Conservation (phyloP, 2,888 invertebrate species). For the Andrena bucephala region DNA sequence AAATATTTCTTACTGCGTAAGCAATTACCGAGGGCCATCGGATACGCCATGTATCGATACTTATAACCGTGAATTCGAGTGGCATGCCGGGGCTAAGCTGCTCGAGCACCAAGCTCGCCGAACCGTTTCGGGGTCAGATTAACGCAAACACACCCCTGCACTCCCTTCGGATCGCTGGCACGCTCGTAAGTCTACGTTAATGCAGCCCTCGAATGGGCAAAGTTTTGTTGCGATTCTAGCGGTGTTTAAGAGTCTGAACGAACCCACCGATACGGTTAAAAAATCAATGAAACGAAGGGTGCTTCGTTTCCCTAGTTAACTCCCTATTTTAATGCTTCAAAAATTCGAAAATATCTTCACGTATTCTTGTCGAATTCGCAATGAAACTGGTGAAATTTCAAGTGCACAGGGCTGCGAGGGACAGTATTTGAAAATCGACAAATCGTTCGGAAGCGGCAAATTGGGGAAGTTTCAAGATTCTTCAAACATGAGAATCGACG, state of each 20-base stretch:
- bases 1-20: constrained; percentile 43
- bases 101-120: constrained; percentile 65
- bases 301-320: background rate
- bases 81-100: background rate
- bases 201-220: constrained; percentile 70
- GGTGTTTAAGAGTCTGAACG: background rate
- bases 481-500: constrained; percentile 6
- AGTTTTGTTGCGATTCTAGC: constrained; percentile 24
- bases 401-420: too few species aligned
- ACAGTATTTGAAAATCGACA: background rate
- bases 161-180: constrained; percentile 52
- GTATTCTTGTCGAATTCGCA: too few species aligned
- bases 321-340: background rate
- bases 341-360: background rate
- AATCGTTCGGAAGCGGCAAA: background rate
- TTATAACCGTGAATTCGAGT: constrained; percentile 37
- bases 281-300: background rate
- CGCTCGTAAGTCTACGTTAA: constrained; percentile 80
- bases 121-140: constrained; percentile 77
- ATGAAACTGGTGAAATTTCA: too few species aligned
- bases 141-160: constrained; percentile 79
- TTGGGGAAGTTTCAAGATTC: constrained; percentile 7
- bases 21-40: constrained; percentile 13
- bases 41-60: constrained; percentile 28
- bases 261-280: background rate